Evolutionary conservation across 35 echinoderm and acorn worm species (phyloP).

Genomic region (Apostichopus parvimensis): DNA sequence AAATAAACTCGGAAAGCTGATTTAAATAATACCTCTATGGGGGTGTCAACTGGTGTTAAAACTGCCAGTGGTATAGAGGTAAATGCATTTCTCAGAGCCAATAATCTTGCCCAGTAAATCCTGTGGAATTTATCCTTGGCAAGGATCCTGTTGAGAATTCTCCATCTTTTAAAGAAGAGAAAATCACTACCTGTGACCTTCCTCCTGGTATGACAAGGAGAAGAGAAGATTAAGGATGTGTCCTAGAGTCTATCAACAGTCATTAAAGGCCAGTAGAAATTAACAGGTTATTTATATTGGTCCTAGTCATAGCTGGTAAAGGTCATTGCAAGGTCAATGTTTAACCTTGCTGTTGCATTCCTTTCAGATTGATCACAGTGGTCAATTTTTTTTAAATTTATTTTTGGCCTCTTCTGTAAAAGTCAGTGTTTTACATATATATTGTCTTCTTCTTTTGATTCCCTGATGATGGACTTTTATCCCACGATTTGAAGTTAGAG

Average conservation of each 20-base stretch:
- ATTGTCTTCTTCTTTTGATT: no score
- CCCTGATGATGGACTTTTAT: no score
- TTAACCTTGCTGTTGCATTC: neutral
- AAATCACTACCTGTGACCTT: neutral
- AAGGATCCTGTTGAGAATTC: neutral
- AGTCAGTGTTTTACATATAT: no score
- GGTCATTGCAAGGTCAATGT: conserved; percentile 24
- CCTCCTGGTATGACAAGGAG: neutral
- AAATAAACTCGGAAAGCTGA: no score
- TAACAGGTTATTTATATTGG: conserved; percentile 34
- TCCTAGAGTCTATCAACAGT: conserved; percentile 1
- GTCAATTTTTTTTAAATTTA: neutral
- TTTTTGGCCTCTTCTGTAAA: no score
- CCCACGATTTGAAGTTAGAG: no score
- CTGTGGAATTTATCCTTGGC: neutral
- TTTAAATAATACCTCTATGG: no score
- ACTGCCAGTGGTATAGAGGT: neutral
- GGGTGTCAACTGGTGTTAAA: no score
- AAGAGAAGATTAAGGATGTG: neutral
- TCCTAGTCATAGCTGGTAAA: neutral
- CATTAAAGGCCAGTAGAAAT: conserved; percentile 29
- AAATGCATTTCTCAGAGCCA: neutral
- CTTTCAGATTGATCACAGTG: neutral
- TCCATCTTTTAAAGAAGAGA: neutral
- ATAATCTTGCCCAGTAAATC: neutral